These are phyloP conservation scores for Chamaetylas fuelleborni DNA, from an alignment of 2,113 vertebrate genomes.

Conservation along the genomic window DNA sequence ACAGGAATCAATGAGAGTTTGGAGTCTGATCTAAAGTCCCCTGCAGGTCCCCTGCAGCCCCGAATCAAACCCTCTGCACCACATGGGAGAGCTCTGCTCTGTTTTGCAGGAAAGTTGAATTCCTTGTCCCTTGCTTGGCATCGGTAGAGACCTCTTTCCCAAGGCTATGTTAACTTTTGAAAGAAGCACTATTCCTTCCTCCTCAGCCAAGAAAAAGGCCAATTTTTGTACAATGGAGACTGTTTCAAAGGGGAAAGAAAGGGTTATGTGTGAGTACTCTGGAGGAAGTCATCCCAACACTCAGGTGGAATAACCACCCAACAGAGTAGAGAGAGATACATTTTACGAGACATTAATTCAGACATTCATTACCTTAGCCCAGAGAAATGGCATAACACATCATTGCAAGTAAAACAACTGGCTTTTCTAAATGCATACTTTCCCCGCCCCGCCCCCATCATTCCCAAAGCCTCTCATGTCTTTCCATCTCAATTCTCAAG, in stretches of 20 bases:
- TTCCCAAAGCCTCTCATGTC: not conserved
- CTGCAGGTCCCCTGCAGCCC: not conserved
- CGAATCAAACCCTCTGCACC: not conserved
- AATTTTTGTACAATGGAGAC: not conserved
- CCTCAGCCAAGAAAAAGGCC: not conserved
- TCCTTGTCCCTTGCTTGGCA: not conserved
- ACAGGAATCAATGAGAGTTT: not conserved
- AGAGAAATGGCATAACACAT: not conserved
- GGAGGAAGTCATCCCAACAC: not conserved
- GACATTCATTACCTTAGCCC: not conserved
- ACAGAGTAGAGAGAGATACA: fast-evolving
- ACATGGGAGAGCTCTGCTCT: not conserved
- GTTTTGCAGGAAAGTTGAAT: not conserved
- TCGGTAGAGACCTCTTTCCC: not conserved
- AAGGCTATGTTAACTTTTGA: not conserved
- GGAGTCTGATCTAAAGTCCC: not conserved
- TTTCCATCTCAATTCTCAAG: not conserved
- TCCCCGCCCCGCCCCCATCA: not conserved
- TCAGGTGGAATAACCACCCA: not conserved
- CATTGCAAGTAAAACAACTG: not conserved
- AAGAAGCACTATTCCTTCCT: not conserved
- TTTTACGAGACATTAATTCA: not conserved
- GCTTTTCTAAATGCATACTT: not conserved
- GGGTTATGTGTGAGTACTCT: not conserved
- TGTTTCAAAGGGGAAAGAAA: not conserved